Conservation (phyloP, 2,797 vertebrate genomes). For the Champsocephalus gunnari region DNA sequence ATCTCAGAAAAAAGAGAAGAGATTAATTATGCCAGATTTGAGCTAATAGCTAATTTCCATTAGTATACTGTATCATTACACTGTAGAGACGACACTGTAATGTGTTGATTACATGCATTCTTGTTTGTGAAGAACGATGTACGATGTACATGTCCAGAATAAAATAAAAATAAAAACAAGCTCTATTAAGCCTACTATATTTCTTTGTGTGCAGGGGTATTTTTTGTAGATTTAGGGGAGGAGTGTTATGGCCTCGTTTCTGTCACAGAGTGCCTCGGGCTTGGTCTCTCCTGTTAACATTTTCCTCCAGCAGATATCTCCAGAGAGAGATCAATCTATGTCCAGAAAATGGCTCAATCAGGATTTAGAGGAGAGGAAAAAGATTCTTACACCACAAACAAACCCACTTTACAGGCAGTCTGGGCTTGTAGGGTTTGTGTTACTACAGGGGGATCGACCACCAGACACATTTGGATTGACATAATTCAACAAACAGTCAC, state of each 20-base stretch:
- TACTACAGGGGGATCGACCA: slow-evolving; percentile 30
- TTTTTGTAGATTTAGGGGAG: slow-evolving; percentile 16
- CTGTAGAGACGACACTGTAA: not conserved
- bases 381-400: slow-evolving; percentile 38
- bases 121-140: slow-evolving; percentile 12
- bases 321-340: slow-evolving; percentile 46
- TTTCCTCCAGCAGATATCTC: slow-evolving; percentile 31
- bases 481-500: slow-evolving; percentile 38
- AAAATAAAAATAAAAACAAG: slow-evolving; percentile 18
- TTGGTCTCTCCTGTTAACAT: slow-evolving; percentile 8
- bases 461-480: slow-evolving; percentile 39
- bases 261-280: slow-evolving; percentile 41
- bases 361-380: slow-evolving; percentile 36
- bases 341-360: slow-evolving; percentile 56
- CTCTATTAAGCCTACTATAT: not conserved
- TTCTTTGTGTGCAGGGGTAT: slow-evolving; percentile 10
- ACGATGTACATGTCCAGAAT: slow-evolving; percentile 9
- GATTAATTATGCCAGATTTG: too few species aligned
- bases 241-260: slow-evolving; percentile 35
- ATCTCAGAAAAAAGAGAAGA: too few species aligned
- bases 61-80: not conserved
- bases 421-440: slow-evolving; percentile 29
- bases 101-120: not conserved
- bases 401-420: slow-evolving; percentile 29
- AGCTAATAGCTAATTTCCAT: too few species aligned